phyloP scores from a whole-genome alignment of 2,888 invertebrate genomes.

The Microctonus brassicae region DNA sequence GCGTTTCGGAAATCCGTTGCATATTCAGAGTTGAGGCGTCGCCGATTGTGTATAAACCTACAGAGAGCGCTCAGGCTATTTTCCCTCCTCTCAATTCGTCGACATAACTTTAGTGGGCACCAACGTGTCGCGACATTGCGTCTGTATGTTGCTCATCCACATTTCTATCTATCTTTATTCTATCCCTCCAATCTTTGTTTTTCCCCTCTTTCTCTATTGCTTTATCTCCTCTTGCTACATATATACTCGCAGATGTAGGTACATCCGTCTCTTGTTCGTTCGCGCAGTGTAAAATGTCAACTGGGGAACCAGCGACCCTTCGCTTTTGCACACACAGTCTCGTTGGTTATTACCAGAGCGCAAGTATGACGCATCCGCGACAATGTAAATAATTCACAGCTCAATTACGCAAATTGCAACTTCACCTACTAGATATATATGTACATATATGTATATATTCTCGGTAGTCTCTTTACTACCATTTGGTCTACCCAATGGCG shows the following conservation, averaged over 20 bases:
- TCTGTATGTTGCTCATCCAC: slow-evolving; percentile 12
- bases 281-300: slow-evolving; percentile 17
- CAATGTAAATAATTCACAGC: slow-evolving; percentile 68
- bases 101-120: slow-evolving; percentile 28
- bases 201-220: not conserved
- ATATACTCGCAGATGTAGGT: slow-evolving; percentile 2
- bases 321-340: slow-evolving; percentile 32
- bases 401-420: slow-evolving; percentile 68
- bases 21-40: slow-evolving; percentile 27
- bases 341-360: slow-evolving; percentile 52
- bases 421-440: slow-evolving; percentile 38
- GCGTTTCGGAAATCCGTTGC: slow-evolving; percentile 30
- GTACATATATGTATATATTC: not conserved
- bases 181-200: not conserved
- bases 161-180: not conserved
- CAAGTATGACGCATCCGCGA: slow-evolving; percentile 63
- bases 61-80: not conserved
- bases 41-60: slow-evolving; percentile 4
- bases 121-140: slow-evolving; percentile 27
- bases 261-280: slow-evolving; percentile 9
- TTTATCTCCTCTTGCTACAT: not conserved
- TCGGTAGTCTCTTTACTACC: slow-evolving; percentile 29
- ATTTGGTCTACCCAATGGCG: slow-evolving; percentile 18
- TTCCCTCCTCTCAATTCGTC: slow-evolving; percentile 9
- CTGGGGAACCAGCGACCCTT: slow-evolving; percentile 30